Base-by-base conservation (phyloP, 2,113 vertebrate species). In the Nannobrachium achirus region DNA sequence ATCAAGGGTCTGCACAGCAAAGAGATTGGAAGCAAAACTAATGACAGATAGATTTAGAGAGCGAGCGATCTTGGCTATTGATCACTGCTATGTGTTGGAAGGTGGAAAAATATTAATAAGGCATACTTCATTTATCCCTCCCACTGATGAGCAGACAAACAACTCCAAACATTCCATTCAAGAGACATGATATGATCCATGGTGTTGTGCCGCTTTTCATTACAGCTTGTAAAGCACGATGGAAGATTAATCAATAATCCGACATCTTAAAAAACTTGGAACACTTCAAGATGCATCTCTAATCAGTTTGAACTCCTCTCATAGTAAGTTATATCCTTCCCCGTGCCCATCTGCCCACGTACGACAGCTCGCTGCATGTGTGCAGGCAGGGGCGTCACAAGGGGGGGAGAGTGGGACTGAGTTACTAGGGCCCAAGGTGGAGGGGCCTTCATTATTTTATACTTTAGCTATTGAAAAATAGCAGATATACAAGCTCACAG, bases 141-240 rank as follows among this genome's bases (percentile, higher is more conserved):
- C 10, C 10, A 71, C 78, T 80, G 69, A 85, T 76, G 74, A 83
- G 62, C 62, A 68, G 73, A 63, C 75, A 79, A 85, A 85, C 84
- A 75, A 76, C 75, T 70, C 61, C 10, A 63, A 66, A 45, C 0
- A n/a, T 41, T 15, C 45, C 59, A 48, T 57, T 78, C 53, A 59
- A 50, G 46, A 69, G 75, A 58, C 61, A 56, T 19, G 48, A 69
- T 69, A 64, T n/a, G 57, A 81, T 76, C 63, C 61, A n/a, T 53
- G 75, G 66, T 57, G 78, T 71, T 71, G 25, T 33, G 25, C 25
- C 6, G 56, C 67, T 10, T 67, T 42, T 65, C 46, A 61, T 53
- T 71, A 56, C 25, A 50, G 41, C 45, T 49, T 40, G 63, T 70
- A 56, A 76, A 56, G 15, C 52, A 10, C 42, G 46, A 73, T 63